Conservation (phyloP, 2,113 vertebrate genomes). For the Calidris pugnax region DNA sequence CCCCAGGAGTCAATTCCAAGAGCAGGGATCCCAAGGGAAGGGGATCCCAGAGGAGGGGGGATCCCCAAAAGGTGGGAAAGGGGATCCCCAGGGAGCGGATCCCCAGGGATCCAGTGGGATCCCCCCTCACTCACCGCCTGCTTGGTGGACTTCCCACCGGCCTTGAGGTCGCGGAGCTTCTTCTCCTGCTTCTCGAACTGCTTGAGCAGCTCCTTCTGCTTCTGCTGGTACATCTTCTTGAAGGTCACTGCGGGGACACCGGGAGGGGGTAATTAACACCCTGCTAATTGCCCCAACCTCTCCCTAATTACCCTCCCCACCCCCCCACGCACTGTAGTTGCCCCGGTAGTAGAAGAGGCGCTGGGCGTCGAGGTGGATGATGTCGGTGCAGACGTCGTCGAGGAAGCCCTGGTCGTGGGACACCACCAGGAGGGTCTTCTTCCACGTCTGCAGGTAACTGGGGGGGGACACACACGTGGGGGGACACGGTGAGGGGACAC, state of each 20-base stretch:
- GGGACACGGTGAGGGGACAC: background rate
- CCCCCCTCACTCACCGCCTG: background rate
- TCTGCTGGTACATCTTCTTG: background rate
- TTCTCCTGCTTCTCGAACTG: background rate
- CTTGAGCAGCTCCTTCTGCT: background rate
- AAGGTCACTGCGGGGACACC: background rate
- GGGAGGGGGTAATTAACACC: background rate
- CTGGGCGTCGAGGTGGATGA: conserved; percentile 88
- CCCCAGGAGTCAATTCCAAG: too few species aligned
- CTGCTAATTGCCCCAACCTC: too few species aligned
- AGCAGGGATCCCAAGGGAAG: too few species aligned
- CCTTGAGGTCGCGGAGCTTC: background rate
- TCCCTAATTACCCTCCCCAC: too few species aligned
- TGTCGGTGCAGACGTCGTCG: conserved; percentile 92
- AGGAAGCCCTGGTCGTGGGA: conserved; percentile 95
- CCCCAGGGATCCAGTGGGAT: too few species aligned
- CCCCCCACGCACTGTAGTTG: conserved; percentile 80
- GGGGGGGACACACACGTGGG: background rate
- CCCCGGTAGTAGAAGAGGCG: conserved; percentile 91
- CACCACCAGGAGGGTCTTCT: conserved; percentile 91
- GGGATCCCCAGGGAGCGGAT: background rate
- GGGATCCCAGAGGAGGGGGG: too few species aligned
- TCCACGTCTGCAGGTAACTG: conserved; percentile 92
- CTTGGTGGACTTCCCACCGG: background rate
- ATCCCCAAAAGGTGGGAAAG: too few species aligned